Evolutionary conservation across 2,113 vertebrate species (phyloP), one percentile per base, ranked within the genome.

Genomic region (Notiomystis cincta): DNA sequence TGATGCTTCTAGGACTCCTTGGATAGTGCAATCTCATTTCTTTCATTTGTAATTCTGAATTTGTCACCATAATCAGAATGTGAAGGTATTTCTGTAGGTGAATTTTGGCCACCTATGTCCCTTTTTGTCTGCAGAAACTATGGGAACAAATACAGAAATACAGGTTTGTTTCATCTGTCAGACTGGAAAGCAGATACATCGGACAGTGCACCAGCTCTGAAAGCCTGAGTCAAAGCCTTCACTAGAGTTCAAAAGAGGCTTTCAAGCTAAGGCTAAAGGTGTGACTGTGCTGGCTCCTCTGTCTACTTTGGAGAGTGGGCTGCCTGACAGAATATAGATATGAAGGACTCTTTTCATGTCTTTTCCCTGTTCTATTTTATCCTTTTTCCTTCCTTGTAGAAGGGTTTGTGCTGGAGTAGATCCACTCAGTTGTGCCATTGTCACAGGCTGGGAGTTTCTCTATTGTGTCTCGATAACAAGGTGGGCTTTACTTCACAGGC

Each of bases 261-360:
- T 96, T 97, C 82, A 85, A 33, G 77, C 64, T 35, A 61, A 91
- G 89, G 91, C 56, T 91, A 48, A 94, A 95, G 91, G 51, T 94
- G 47, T 90, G 53, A n/a, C 66, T 86, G 31, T 76, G 64, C 33
- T 94, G 82, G 92, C 76, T 81, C 61, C 45, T 95, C 80, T 94
- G 38, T 89, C 86, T 91, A 3, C 80, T 90, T 95, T 93, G 20
- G 24, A 92, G 51, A 67, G 31, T 61, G 45, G 45, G 61, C 33
- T 89, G 44, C 77, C 73, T 95, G 67, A 23, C 94, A 75, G 69
- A 92, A 84, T 91, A 57, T 25, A 87, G 82, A 84, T 94, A 23
- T 11, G 50, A 94, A 88, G 67, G 73, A 88, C 22, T 84, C 15
- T 64, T 56, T 22, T 65, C 37, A 18, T 64, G 37, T 92, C 64